A percentile compares a stretch with the other conserved stretches of the same genome.
Conservation (phyloP, 2,888 invertebrate species). For the Loripinus fragilis region DNA sequence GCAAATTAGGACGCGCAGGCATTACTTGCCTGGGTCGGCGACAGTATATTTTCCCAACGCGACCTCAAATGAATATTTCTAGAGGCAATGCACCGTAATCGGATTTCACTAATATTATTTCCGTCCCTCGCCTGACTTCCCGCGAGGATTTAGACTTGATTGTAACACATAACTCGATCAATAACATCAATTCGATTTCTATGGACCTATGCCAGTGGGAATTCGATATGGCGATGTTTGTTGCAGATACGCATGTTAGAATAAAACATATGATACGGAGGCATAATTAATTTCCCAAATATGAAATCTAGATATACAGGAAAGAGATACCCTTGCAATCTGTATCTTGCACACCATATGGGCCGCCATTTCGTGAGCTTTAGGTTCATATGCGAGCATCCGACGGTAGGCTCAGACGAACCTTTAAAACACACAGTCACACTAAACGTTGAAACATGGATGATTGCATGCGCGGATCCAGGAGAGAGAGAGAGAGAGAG, state of each 20-base stretch:
- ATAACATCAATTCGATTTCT: slow-evolving; percentile 16
- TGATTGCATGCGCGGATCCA: too few species aligned
- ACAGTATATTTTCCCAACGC: too few species aligned
- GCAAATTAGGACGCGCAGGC: too few species aligned
- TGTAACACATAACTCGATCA: slow-evolving; percentile 17
- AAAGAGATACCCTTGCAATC: too few species aligned
- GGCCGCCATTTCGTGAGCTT: too few species aligned
- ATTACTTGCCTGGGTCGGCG: too few species aligned
- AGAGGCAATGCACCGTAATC: slow-evolving; percentile 1
- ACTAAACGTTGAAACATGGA: too few species aligned
- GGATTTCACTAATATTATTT: slow-evolving; percentile 18
- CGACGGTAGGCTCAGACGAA: too few species aligned
- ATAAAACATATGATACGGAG: background rate
- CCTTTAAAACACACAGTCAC: too few species aligned
- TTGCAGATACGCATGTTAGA: slow-evolving; percentile 1
- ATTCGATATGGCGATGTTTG: slow-evolving; percentile 7
- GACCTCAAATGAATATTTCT: background rate
- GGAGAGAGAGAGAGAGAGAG: too few species aligned
- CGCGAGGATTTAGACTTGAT: slow-evolving; percentile 13
- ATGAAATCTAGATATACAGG: background rate
- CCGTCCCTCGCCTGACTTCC: slow-evolving; percentile 18
- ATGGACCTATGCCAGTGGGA: slow-evolving; percentile 15
- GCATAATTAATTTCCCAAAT: background rate
- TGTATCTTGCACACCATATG: too few species aligned
- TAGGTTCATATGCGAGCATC: too few species aligned